phyloP scores from a whole-genome alignment of 2,113 vertebrate genomes.

The Progne subis region DNA sequence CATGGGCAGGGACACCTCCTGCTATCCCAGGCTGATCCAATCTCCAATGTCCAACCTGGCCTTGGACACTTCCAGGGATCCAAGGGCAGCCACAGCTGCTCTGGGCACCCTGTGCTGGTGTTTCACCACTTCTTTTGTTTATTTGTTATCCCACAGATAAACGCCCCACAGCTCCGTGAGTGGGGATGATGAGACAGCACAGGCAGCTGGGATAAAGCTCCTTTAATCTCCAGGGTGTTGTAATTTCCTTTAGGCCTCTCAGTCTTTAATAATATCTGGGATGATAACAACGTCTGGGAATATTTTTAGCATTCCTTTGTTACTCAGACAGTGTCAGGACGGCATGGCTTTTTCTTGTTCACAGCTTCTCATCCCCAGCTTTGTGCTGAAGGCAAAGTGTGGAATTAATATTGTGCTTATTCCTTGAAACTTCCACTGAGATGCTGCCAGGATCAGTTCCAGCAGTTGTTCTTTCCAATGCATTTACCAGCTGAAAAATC shows the following conservation, averaged over 20 bases:
- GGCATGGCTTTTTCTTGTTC: not conserved
- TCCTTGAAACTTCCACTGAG: not conserved
- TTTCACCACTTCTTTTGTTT: not conserved
- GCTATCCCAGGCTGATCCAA: not conserved
- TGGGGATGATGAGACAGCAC: not conserved
- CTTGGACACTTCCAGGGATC: rapidly evolving
- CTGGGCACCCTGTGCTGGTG: not conserved
- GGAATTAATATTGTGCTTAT: not conserved
- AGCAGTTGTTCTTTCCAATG: not conserved
- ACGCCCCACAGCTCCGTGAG: not conserved
- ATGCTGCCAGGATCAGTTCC: not conserved
- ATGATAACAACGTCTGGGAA: not conserved
- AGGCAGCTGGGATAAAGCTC: not conserved
- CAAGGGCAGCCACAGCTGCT: not conserved
- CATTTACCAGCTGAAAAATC: not conserved
- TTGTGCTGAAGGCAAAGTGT: not conserved
- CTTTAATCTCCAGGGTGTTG: constrained; percentile 16
- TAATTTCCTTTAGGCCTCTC: constrained; percentile 2
- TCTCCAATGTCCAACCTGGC: rapidly evolving
- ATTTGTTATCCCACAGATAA: not conserved
- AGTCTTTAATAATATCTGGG: constrained; percentile 10
- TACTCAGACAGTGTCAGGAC: not conserved
- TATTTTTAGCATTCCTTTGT: not conserved
- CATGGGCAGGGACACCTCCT: not conserved
- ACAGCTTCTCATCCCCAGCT: not conserved